A percentile compares a stretch with the other conserved stretches of the same genome.
Evolutionary conservation across 2,113 vertebrate species (phyloP).

Genomic region (Dolichallabes microphthalmus): DNA sequence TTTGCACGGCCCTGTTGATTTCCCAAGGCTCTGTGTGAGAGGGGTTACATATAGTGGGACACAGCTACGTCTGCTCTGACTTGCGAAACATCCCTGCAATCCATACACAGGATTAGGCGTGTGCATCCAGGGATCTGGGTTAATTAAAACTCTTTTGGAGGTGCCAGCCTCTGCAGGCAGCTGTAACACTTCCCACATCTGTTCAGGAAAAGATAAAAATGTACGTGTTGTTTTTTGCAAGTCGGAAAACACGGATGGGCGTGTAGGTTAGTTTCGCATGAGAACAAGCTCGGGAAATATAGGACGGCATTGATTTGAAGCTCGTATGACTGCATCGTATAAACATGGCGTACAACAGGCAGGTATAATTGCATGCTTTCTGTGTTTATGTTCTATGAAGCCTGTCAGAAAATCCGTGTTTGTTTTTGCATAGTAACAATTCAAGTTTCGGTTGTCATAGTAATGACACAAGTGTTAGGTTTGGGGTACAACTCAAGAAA

Average conservation of each 20-base stretch:
- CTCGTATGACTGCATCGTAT: background rate
- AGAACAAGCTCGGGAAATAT: background rate
- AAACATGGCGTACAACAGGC: background rate
- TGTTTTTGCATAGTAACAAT: background rate
- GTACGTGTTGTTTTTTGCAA: constrained; percentile 20
- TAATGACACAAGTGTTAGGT: background rate
- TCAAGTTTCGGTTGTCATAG: background rate
- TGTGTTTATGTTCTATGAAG: background rate
- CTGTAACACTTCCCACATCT: constrained; percentile 61
- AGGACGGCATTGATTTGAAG: background rate
- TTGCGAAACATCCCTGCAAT: constrained; percentile 20
- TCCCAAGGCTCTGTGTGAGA: constrained; percentile 14
- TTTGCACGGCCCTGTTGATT: constrained; percentile 7
- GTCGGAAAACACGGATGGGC: constrained; percentile 11
- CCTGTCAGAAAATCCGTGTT: background rate
- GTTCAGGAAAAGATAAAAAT: constrained; percentile 59
- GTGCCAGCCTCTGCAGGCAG: constrained; percentile 48
- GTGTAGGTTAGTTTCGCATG: background rate
- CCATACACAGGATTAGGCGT: constrained; percentile 60
- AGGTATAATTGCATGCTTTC: background rate
- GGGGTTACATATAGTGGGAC: constrained; percentile 12
- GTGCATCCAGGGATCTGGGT: constrained; percentile 65
- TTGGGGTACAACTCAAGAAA: background rate
- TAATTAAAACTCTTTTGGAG: constrained; percentile 67
- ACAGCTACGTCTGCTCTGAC: background rate